Percentiles rank a stretch among this genome's conserved stretches.
Evolutionary conservation across 2,888 invertebrate species (phyloP).

Genomic region (Archips xylosteana): DNA sequence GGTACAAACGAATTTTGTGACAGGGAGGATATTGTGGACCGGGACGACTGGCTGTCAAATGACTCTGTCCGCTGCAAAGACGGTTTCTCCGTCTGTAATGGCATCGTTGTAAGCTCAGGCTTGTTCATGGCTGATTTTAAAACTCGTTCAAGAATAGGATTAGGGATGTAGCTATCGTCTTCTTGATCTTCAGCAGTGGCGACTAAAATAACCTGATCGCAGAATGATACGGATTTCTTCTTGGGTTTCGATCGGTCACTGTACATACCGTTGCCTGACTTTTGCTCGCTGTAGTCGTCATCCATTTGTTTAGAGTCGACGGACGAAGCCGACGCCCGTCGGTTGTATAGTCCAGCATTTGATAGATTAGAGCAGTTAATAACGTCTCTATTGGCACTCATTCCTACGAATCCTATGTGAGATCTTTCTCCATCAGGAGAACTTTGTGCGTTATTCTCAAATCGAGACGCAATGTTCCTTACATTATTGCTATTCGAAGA

Average conservation of each 20-base stretch:
- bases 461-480: conserved; percentile 92
- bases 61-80: conserved; percentile 81
- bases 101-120: conserved; percentile 86
- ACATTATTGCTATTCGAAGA: conserved; percentile 82
- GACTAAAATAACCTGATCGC: conserved; percentile 96
- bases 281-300: conserved; percentile 71
- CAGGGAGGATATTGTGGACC: conserved; percentile 80
- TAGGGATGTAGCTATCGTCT: conserved; percentile 95
- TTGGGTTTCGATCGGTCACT: conserved; percentile 88
- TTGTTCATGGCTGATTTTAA: conserved; percentile 92
- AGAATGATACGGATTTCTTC: conserved; percentile 97
- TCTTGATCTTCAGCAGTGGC: conserved; percentile 97
- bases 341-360: conserved; percentile 66
- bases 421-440: conserved; percentile 68
- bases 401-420: conserved; percentile 74
- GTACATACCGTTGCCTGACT: conserved; percentile 62
- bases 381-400: conserved; percentile 78
- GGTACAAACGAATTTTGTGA: conserved; percentile 75
- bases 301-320: conserved; percentile 77
- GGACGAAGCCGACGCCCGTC: conserved; percentile 75
- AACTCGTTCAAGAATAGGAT: conserved; percentile 95
- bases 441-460: conserved; percentile 84
- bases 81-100: conserved; percentile 78
- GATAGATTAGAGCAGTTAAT: conserved; percentile 76
- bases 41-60: conserved; percentile 81